Evolutionary conservation across 2,888 invertebrate genomes (phyloP).

Genomic region (Atrina japonica): DNA sequence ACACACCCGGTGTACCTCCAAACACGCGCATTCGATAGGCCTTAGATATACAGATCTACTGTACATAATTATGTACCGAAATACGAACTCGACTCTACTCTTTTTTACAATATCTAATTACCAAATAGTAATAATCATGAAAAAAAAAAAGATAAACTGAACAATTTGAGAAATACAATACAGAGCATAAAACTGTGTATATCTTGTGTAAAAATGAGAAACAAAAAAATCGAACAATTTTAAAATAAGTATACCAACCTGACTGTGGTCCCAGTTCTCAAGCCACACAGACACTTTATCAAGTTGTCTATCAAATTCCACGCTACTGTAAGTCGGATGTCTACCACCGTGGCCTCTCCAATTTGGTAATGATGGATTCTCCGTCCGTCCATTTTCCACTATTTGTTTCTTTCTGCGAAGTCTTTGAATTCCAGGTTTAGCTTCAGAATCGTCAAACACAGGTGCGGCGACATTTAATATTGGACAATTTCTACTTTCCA

Average conservation of each 20-base stretch:
- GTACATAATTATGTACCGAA: too few species aligned
- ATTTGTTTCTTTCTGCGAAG: conserved; percentile 2
- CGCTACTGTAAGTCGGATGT: conserved; percentile 63
- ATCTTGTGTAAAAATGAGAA: background rate
- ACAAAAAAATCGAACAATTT: background rate
- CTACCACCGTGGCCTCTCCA: conserved; percentile 73
- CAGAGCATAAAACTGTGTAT: background rate
- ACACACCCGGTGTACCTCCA: too few species aligned
- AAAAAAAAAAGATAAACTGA: background rate
- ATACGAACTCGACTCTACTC: too few species aligned
- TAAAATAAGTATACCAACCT: conserved; percentile 51
- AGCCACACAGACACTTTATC: conserved; percentile 74
- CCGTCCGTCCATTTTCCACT: background rate
- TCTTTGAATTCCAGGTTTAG: background rate
- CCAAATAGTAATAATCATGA: too few species aligned
- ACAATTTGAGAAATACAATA: background rate
- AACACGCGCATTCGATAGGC: too few species aligned
- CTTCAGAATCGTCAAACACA: conserved; percentile 18
- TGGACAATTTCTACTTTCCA: conserved; percentile 3
- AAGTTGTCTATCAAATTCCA: conserved; percentile 74
- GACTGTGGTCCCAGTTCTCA: conserved; percentile 71
- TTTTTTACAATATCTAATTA: too few species aligned
- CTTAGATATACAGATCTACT: too few species aligned
- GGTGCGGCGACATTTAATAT: conserved; percentile 9
- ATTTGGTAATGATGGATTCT: conserved; percentile 4